Conservation (phyloP, 2,113 vertebrate species). For the Glaucidium brasilianum region DNA sequence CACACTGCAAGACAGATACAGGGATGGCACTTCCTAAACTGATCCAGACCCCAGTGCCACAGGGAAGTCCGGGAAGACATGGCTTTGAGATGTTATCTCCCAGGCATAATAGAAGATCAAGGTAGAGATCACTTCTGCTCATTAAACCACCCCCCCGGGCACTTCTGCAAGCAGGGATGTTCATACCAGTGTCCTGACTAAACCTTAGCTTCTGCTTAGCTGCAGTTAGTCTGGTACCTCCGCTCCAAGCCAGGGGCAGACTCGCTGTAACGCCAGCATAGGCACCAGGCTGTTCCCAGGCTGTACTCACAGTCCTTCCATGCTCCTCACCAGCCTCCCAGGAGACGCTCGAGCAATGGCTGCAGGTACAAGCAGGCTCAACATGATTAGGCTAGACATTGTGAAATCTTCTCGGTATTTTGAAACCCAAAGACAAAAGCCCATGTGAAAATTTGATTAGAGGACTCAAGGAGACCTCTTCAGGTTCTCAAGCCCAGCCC, state of each 20-base stretch:
- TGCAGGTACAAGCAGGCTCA: neutral
- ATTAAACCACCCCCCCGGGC: neutral
- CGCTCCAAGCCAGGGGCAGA: neutral
- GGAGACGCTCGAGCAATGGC: neutral
- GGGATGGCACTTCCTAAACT: too few species aligned
- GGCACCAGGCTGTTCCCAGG: neutral
- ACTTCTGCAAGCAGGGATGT: neutral
- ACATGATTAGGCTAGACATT: neutral
- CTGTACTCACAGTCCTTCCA: accelerated
- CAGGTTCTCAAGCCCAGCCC: neutral
- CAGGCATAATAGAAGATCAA: neutral
- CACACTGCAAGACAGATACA: neutral
- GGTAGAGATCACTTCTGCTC: neutral
- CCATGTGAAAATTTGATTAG: neutral
- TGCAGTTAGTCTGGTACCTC: neutral
- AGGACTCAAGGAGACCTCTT: neutral
- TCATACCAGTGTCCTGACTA: neutral
- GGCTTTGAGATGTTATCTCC: neutral
- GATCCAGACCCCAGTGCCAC: neutral
- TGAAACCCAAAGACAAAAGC: neutral
- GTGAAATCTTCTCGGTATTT: neutral
- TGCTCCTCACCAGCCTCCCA: neutral
- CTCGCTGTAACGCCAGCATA: accelerated
- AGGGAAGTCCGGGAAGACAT: neutral
- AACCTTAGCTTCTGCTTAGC: neutral